These are phyloP conservation scores for Etheostoma perlongum DNA, from an alignment of 2,797 vertebrate genomes.

Conservation along the genomic window DNA sequence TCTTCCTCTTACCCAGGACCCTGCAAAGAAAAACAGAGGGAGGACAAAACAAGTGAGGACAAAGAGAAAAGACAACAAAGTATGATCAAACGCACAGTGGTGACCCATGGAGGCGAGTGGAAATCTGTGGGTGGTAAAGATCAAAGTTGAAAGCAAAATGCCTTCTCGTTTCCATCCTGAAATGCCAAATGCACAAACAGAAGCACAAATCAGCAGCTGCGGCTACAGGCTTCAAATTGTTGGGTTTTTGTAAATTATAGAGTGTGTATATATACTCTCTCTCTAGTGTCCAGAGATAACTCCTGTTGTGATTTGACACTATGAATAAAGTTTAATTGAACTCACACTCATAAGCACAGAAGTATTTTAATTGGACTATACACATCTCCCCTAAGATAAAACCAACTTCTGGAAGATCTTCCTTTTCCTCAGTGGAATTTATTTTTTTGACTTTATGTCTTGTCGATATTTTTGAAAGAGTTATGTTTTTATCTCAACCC, in stretches of 20 bases:
- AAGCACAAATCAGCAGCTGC: constrained; percentile 8
- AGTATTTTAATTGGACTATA: not conserved
- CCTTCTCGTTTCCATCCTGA: constrained; percentile 35
- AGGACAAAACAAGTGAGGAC: constrained; percentile 14
- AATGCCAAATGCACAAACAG: constrained; percentile 48
- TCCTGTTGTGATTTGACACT: too few species aligned
- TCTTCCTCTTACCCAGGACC: constrained; percentile 88
- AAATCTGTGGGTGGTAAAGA: constrained; percentile 28
- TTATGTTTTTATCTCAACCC: too few species aligned
- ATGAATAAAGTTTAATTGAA: too few species aligned
- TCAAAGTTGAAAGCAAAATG: constrained; percentile 29
- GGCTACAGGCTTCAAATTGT: constrained; percentile 8
- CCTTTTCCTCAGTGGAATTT: not conserved
- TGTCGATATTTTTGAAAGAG: too few species aligned
- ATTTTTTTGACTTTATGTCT: not conserved
- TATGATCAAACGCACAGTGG: constrained; percentile 22
- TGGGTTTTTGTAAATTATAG: too few species aligned
- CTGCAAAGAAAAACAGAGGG: constrained; percentile 69
- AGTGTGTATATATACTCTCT: too few species aligned
- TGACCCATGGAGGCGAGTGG: not conserved
- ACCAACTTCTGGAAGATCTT: not conserved
- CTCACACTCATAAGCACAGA: not conserved
- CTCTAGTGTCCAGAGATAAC: too few species aligned
- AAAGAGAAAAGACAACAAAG: not conserved
- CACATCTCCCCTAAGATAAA: not conserved